A percentile compares a stretch with the other conserved stretches of the same genome.
Conservation (phyloP, 2,888 invertebrate genomes). For the Iphiclides podalirius region DNA sequence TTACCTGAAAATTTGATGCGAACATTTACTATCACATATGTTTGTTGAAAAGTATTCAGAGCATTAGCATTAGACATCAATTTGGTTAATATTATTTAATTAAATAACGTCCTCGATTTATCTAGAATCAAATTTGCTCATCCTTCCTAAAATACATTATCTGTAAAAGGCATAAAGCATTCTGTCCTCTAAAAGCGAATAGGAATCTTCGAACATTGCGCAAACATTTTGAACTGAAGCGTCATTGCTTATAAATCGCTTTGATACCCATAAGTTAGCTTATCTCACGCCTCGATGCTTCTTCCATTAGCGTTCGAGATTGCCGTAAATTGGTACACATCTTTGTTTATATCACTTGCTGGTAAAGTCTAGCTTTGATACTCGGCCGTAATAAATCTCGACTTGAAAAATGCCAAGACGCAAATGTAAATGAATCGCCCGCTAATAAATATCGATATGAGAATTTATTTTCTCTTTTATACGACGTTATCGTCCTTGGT, state of each 20-base stretch:
- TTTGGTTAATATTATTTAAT: no score
- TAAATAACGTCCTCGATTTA: no score
- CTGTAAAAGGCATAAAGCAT: constrained; percentile 8
- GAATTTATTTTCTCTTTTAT: background rate
- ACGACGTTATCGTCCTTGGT: background rate
- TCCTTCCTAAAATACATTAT: no score
- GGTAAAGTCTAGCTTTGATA: constrained; percentile 18
- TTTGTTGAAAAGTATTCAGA: no score
- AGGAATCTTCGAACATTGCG: constrained; percentile 1
- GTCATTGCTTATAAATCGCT: constrained; percentile 20
- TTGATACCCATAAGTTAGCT: constrained; percentile 20
- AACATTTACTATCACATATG: no score
- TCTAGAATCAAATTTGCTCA: no score
- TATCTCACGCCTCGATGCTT: constrained; percentile 17
- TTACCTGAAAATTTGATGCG: no score
- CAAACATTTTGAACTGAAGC: constrained; percentile 18
- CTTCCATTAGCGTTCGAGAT: constrained; percentile 25
- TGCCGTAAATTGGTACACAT: constrained; percentile 19
- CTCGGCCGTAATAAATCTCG: constrained; percentile 2
- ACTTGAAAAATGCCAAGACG: constrained; percentile 4
- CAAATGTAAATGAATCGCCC: background rate
- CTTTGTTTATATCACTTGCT: constrained; percentile 17
- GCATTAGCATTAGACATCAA: no score
- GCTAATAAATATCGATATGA: background rate
- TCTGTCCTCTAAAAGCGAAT: constrained; percentile 8